phyloP scores from a whole-genome alignment of 1,140 invertebrate genomes.

The Platyscapa corneri region DNA sequence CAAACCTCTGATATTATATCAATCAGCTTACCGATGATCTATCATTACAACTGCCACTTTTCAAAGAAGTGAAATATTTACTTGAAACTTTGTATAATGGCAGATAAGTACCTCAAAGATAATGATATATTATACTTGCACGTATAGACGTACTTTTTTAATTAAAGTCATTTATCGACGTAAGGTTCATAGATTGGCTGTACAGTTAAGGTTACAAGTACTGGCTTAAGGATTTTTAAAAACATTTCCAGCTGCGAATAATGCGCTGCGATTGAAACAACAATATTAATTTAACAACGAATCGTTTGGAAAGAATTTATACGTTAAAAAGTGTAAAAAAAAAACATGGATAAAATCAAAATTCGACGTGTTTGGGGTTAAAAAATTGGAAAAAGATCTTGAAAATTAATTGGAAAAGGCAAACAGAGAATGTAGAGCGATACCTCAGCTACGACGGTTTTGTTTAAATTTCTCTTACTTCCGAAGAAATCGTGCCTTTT shows the following conservation, averaged over 20 bases:
- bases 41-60: not conserved
- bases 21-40: not conserved
- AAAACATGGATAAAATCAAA: too few relatives aligned
- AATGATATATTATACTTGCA: not conserved
- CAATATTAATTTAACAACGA: too few relatives aligned
- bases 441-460: too few relatives aligned
- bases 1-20: not conserved
- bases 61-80: conserved; percentile 18
- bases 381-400: too few relatives aligned
- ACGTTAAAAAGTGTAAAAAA: too few relatives aligned
- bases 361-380: too few relatives aligned
- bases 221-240: not conserved
- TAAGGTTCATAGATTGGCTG: not conserved
- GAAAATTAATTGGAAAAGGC: too few relatives aligned
- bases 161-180: conserved; percentile 1
- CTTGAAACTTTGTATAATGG: not conserved
- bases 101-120: not conserved
- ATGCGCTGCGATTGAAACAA: too few relatives aligned
- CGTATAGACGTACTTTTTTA: not conserved
- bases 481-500: too few relatives aligned
- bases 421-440: too few relatives aligned
- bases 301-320: too few relatives aligned
- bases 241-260: not conserved
- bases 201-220: not conserved
- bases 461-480: too few relatives aligned